Percentiles rank a stretch among this genome's conserved stretches.
Conservation (phyloP, 2,888 invertebrate species). For the Leptothorax acervorum region DNA sequence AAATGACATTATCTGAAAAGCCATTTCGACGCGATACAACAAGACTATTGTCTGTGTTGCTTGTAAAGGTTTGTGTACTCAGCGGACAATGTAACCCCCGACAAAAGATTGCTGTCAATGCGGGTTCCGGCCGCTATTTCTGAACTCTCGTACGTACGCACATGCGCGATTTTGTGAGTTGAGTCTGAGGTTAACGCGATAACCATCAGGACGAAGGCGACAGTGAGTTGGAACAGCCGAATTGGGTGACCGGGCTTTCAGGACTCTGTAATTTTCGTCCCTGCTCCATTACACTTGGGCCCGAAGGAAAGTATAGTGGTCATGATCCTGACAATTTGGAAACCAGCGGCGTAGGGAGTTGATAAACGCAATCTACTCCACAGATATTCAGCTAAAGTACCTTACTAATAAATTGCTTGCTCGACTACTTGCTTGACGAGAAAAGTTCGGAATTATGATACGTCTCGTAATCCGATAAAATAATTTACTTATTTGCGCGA, state of each 20-base stretch:
- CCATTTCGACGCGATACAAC: slow-evolving; percentile 43
- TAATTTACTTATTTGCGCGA: neutral
- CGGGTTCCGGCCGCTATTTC: neutral
- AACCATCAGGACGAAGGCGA: slow-evolving; percentile 21
- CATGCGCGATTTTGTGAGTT: slow-evolving; percentile 7
- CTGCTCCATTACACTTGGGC: slow-evolving; percentile 5
- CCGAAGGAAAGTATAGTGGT: neutral
- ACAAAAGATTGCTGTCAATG: slow-evolving; percentile 26
- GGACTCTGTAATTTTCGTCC: slow-evolving; percentile 24
- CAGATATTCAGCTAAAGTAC: neutral
- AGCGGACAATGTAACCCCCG: slow-evolving; percentile 22
- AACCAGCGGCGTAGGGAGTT: neutral
- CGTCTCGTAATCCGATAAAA: neutral
- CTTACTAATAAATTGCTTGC: neutral
- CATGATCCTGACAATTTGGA: slow-evolving; percentile 7
- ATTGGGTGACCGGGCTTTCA: slow-evolving; percentile 12
- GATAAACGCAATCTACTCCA: neutral
- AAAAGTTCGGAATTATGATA: neutral
- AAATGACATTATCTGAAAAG: slow-evolving; percentile 47
- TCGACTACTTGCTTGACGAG: neutral
- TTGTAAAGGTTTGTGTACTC: slow-evolving; percentile 3
- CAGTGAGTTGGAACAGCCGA: neutral
- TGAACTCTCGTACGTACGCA: slow-evolving; percentile 1
- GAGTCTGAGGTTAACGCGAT: slow-evolving; percentile 35
- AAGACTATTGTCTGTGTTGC: slow-evolving; percentile 14